Conservation (phyloP, 2,888 invertebrate genomes). For the Meandrusa payeni region DNA sequence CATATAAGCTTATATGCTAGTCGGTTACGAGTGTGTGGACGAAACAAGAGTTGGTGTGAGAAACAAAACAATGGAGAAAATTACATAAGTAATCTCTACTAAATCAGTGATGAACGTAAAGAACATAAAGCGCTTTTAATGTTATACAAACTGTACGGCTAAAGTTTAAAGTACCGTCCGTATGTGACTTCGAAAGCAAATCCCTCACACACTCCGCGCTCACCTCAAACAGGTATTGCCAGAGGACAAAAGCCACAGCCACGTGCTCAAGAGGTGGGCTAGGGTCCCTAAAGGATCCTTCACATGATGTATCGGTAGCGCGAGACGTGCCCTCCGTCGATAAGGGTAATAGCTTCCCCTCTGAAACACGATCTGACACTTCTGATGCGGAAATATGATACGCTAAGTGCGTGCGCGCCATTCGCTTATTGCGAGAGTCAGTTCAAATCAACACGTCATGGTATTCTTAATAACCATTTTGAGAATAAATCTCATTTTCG, state of each 20-base stretch:
- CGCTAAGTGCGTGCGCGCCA: neutral
- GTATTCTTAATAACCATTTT: no score
- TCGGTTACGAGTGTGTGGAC: no score
- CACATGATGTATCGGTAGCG: constrained; percentile 2
- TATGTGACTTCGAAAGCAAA: neutral
- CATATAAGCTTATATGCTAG: no score
- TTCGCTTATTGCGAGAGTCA: neutral
- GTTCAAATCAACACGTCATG: no score
- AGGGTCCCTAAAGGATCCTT: constrained; percentile 6
- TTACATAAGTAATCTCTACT: no score
- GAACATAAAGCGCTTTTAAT: no score
- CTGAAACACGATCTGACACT: constrained; percentile 16
- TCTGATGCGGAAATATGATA: constrained; percentile 1
- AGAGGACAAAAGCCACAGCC: constrained; percentile 2
- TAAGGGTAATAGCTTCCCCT: constrained; percentile 10
- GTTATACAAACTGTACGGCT: no score
- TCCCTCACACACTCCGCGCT: neutral
- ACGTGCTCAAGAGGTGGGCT: constrained; percentile 15
- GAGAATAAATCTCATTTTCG: no score
- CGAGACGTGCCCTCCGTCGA: constrained; percentile 11
- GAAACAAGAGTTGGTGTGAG: no score
- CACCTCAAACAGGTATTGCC: constrained; percentile 4
- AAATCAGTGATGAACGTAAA: no score
- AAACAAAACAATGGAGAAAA: no score
- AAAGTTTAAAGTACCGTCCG: no score